Conservation (phyloP, 2,113 vertebrate species). For the Anoplopoma fimbria region DNA sequence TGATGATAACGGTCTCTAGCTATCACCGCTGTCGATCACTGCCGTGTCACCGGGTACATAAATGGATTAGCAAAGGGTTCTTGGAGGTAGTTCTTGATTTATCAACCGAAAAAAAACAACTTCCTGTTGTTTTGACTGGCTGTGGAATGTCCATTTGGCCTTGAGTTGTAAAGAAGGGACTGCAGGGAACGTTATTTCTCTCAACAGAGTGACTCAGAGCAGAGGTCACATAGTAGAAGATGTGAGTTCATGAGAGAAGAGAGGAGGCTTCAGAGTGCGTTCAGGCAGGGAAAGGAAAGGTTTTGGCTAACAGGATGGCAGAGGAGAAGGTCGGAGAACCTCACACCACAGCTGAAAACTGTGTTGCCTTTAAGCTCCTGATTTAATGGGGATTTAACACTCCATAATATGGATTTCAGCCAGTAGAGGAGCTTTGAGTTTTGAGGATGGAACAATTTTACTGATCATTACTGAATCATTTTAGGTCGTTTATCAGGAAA, state of each 20-base stretch:
- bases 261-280: neutral
- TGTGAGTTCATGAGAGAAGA: slow-evolving; percentile 35
- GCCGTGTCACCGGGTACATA: slow-evolving; percentile 32
- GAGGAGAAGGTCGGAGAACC: slow-evolving; percentile 11
- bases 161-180: slow-evolving; percentile 32
- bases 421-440: neutral
- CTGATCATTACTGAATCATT: too few species aligned
- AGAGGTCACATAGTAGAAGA: slow-evolving; percentile 38
- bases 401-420: slow-evolving; percentile 6
- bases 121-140: slow-evolving; percentile 37
- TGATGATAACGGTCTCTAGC: slow-evolving; percentile 55
- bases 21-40: slow-evolving; percentile 46
- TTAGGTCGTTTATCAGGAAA: neutral
- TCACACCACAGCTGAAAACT: slow-evolving; percentile 56
- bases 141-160: slow-evolving; percentile 38
- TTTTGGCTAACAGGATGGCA: neutral
- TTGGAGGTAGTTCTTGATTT: slow-evolving; percentile 34
- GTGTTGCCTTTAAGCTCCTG: slow-evolving; percentile 50
- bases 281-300: slow-evolving; percentile 11
- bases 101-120: slow-evolving; percentile 51
- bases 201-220: slow-evolving; percentile 33
- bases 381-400: slow-evolving; percentile 57
- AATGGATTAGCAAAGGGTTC: slow-evolving; percentile 39
- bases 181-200: slow-evolving; percentile 52
- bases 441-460: too few species aligned